phyloP scores from a whole-genome alignment of 2,797 vertebrate genomes.

The Acipenser transmontanus region DNA sequence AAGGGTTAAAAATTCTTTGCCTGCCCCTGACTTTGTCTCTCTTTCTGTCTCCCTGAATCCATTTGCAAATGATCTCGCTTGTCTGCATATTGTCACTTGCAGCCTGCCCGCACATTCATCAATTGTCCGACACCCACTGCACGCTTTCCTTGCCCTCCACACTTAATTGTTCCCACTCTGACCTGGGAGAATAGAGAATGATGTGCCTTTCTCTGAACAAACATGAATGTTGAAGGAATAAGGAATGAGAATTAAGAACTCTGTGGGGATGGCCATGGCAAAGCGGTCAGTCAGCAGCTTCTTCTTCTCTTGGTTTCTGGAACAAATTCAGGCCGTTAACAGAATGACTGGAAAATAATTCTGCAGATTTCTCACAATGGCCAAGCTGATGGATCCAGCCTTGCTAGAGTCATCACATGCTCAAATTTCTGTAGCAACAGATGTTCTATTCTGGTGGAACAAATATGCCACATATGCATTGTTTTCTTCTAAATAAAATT shows the following conservation, averaged over 20 bases:
- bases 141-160: slow-evolving; percentile 66
- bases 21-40: slow-evolving; percentile 40
- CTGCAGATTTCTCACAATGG: neutral
- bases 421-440: neutral
- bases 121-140: slow-evolving; percentile 60
- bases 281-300: slow-evolving; percentile 27
- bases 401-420: neutral
- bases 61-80: slow-evolving; percentile 87
- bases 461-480: no score
- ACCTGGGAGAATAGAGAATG: slow-evolving; percentile 73
- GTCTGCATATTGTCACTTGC: slow-evolving; percentile 86
- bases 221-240: slow-evolving; percentile 2
- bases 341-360: neutral
- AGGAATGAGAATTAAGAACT: slow-evolving; percentile 38
- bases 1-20: slow-evolving; percentile 43
- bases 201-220: slow-evolving; percentile 37
- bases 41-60: slow-evolving; percentile 53
- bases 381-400: neutral
- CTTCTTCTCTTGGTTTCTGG: slow-evolving; percentile 40
- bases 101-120: slow-evolving; percentile 80
- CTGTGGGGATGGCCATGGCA: slow-evolving; percentile 36
- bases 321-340: slow-evolving; percentile 33
- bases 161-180: slow-evolving; percentile 78
- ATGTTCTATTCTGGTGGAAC: neutral
- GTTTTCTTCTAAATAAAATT: no score